Evolutionary conservation across 2,888 invertebrate genomes (phyloP).

Genomic region (Philereme vetulata): DNA sequence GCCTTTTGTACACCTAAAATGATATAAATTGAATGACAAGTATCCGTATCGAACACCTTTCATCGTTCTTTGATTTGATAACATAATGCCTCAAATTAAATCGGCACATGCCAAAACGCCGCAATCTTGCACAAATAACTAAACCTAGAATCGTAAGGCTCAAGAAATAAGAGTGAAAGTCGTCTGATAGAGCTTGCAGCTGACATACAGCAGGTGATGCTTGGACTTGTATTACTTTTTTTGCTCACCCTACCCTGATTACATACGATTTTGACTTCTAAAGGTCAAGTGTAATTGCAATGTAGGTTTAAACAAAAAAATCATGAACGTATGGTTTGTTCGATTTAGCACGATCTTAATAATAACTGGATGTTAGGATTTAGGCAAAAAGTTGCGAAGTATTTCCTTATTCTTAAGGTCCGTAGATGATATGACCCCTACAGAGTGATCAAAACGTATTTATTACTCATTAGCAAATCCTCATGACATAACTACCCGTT

Average conservation of each 20-base stretch:
- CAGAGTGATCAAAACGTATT: conserved; percentile 4
- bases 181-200: conserved; percentile 18
- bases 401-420: conserved; percentile 17
- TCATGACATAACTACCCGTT: too few species aligned
- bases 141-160: neutral
- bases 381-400: conserved; percentile 20
- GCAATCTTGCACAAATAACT: neutral
- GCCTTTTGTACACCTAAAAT: too few species aligned
- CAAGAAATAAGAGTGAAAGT: conserved; percentile 10
- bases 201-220: conserved; percentile 30
- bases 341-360: conserved; percentile 29
- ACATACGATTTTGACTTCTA: conserved; percentile 33
- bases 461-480: conserved; percentile 6
- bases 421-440: conserved; percentile 2
- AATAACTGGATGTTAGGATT: conserved; percentile 16
- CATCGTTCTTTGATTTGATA: conserved; percentile 23
- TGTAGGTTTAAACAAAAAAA: conserved; percentile 22
- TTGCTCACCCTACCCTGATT: conserved; percentile 23
- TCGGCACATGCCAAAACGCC: conserved; percentile 37
- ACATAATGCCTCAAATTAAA: conserved; percentile 28
- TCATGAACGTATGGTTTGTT: conserved; percentile 20
- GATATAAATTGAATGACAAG: too few species aligned
- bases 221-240: conserved; percentile 21
- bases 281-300: conserved; percentile 48
- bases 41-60: conserved; percentile 12